Evolutionary conservation across 35 echinoderm and acorn worm species (phyloP).

Genomic region (Antedon bifida): DNA sequence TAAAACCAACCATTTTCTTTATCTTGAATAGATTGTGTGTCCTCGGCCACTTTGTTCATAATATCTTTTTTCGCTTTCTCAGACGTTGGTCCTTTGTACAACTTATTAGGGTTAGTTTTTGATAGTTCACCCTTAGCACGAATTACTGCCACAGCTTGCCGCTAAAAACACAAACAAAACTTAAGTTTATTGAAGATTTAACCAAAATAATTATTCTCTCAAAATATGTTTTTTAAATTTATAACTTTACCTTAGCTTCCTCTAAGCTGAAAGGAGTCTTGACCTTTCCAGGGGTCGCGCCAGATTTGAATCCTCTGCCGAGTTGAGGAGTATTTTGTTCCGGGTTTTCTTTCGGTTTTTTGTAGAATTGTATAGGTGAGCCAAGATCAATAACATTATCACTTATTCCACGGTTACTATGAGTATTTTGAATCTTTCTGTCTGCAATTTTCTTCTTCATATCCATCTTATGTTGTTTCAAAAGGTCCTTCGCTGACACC

Average conservation of each 20-base stretch:
- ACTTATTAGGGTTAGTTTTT: slow-evolving; percentile 62
- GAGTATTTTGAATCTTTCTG: not conserved
- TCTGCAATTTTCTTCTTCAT: slow-evolving; percentile 17
- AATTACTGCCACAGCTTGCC: slow-evolving; percentile 30
- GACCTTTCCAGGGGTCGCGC: not conserved
- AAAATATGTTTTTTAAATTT: no score
- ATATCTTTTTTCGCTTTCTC: not conserved
- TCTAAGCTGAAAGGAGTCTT: not conserved
- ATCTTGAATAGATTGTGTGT: not conserved
- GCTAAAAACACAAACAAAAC: slow-evolving; percentile 6
- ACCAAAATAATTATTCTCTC: no score
- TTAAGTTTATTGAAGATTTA: no score
- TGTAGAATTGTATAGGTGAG: not conserved
- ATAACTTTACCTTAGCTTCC: not conserved
- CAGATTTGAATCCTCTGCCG: not conserved
- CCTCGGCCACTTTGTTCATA: not conserved
- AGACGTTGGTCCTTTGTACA: not conserved
- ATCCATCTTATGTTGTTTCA: slow-evolving; percentile 48
- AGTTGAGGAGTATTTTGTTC: not conserved
- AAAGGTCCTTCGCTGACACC: slow-evolving; percentile 40
- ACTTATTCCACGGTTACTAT: not conserved
- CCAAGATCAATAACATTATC: not conserved
- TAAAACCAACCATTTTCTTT: not conserved
- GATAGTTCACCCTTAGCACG: slow-evolving; percentile 47
- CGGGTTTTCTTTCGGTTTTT: not conserved